A percentile compares a stretch with the other conserved stretches of the same genome.
These are phyloP conservation scores for Drosophila quadrilineata DNA, from an alignment of 1,140 invertebrate genomes.

Conservation along the genomic window DNA sequence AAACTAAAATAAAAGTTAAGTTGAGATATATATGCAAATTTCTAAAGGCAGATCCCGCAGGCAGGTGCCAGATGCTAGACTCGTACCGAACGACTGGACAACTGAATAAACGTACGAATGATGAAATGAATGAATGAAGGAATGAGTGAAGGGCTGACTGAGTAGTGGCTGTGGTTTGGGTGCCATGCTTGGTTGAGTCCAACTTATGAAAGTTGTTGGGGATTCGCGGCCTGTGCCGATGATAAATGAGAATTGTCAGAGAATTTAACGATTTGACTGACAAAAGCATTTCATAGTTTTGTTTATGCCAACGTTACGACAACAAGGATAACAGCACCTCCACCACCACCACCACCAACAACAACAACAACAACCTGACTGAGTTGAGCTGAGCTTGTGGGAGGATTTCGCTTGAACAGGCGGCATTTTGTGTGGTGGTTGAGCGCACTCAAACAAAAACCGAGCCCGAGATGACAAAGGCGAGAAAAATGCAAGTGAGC, in stretches of 20 bases:
- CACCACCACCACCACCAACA: not conserved
- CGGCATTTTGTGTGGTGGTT: conserved; percentile 30
- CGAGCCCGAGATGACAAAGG: conserved; percentile 42
- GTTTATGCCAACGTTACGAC: conserved; percentile 47
- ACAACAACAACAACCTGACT: not conserved
- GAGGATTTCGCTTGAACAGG: not conserved
- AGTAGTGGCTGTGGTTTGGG: too few relatives aligned
- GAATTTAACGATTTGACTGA: conserved; percentile 73
- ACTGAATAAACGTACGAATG: conserved; percentile 22
- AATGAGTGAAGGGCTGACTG: conserved; percentile 9
- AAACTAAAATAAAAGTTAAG: conserved; percentile 45
- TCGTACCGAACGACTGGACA: conserved; percentile 15
- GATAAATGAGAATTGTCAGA: conserved; percentile 68
- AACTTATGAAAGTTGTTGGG: conserved; percentile 56
- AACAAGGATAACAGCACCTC: conserved; percentile 13
- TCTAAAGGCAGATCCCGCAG: conserved; percentile 47
- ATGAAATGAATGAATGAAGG: conserved; percentile 1
- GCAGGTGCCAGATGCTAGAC: conserved; percentile 66
- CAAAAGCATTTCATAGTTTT: conserved; percentile 74
- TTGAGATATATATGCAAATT: conserved; percentile 72
- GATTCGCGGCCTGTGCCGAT: conserved; percentile 37
- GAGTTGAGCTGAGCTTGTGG: not conserved
- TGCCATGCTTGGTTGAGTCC: conserved; percentile 27
- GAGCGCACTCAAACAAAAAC: conserved; percentile 58
- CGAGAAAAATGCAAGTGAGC: conserved; percentile 40